Percentiles rank a stretch among this genome's conserved stretches.
Conservation (phyloP, 2,888 invertebrate species). For the Aleiodes alternator region DNA sequence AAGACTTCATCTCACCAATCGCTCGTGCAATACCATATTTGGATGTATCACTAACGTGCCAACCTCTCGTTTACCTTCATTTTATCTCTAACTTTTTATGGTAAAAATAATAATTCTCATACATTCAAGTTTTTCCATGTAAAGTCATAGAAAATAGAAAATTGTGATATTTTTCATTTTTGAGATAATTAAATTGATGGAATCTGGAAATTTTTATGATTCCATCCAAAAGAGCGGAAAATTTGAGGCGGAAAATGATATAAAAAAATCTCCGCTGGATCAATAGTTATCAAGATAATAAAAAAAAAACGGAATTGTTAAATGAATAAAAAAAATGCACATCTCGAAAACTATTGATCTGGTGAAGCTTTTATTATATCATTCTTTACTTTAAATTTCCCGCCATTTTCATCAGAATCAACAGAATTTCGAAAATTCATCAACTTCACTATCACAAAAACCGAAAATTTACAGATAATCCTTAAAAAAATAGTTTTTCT, state of each 20-base stretch:
- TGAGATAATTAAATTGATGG: too few species aligned
- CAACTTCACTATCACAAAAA: too few species aligned
- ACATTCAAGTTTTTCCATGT: not conserved
- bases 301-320: not conserved
- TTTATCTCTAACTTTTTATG: conserved; percentile 6
- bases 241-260: not conserved
- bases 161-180: too few species aligned
- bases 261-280: not conserved
- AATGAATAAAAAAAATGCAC: too few species aligned
- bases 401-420: too few species aligned
- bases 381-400: too few species aligned
- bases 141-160: not conserved
- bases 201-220: too few species aligned
- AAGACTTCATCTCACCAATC: conserved; percentile 11
- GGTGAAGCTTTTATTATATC: too few species aligned
- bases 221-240: too few species aligned
- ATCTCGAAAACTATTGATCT: too few species aligned
- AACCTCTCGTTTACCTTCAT: conserved; percentile 43
- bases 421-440: too few species aligned
- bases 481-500: not conserved
- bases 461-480: too few species aligned
- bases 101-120: conserved; percentile 18
- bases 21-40: conserved; percentile 27
- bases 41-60: conserved; percentile 47
- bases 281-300: not conserved